phyloP scores from a whole-genome alignment of 2,888 invertebrate genomes.

The Chaitophorus viminalis region DNA sequence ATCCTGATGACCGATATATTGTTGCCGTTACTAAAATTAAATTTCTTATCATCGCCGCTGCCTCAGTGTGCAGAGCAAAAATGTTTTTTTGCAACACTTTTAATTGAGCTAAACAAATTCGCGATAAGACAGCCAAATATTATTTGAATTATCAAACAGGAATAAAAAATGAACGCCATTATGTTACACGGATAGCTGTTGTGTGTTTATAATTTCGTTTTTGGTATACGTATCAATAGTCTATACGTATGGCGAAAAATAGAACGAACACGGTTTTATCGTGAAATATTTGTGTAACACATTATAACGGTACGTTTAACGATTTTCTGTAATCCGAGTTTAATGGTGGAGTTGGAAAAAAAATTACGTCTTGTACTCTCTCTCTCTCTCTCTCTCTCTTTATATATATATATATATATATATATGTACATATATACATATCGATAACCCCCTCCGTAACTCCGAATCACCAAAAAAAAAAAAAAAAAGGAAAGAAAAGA shows the following conservation, averaged over 20 bases:
- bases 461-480: background rate
- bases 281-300: conserved; percentile 28
- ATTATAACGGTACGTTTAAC: conserved; percentile 44
- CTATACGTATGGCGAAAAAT: background rate
- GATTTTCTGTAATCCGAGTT: conserved; percentile 56
- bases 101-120: too few relatives aligned
- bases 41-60: too few relatives aligned
- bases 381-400: too few relatives aligned
- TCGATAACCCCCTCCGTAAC: background rate
- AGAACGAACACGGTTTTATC: conserved; percentile 29
- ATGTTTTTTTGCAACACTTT: too few relatives aligned
- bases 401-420: background rate
- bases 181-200: background rate
- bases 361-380: conserved; percentile 35
- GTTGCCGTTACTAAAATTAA: too few relatives aligned
- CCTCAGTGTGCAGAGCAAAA: too few relatives aligned
- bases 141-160: too few relatives aligned
- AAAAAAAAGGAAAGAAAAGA: too few relatives aligned
- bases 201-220: background rate
- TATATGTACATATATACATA: background rate
- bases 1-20: too few relatives aligned
- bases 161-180: too few relatives aligned
- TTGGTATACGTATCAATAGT: background rate
- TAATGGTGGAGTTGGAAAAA: conserved; percentile 23
- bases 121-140: too few relatives aligned